Base-by-base conservation (phyloP, 2,888 invertebrate genomes). In the Epinotia bilunana region DNA sequence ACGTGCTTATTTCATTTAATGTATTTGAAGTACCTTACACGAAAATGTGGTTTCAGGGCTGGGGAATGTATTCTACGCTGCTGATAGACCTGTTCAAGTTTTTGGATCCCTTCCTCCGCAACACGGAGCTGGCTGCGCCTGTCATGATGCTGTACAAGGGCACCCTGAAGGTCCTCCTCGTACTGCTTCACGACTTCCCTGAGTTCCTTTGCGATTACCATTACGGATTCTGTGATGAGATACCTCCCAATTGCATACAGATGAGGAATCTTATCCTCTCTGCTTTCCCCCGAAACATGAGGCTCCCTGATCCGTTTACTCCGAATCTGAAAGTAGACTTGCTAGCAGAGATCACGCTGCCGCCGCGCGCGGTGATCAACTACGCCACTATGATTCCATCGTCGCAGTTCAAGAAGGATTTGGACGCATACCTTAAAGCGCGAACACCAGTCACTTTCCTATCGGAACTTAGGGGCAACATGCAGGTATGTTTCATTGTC, bases 201-300 rank as follows among this genome's bases (percentile, higher is more conserved):
- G 99, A 99, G 92, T 99, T 99, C 90, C 95, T 99, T 69, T 99
- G 99, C 91, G 99, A 99, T 89, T 99, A 99, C 90, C 99, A 99
- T 90, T 99, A 99, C 89, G 98, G 98, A 62, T 99, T 99, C 93
- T 99, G 99, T 90, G 99, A 99, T 90, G 99, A 98, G 77, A 99
- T 99, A 83, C 99, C 99, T 64, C 98, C 99, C 4, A 99, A 99
- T 90, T 99, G 99, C 91, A 99, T 99, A 81, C 99, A 98, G 90
- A 98, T 99, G 98, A 95, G 99, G 69, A 99, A 99, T 89, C 95
- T 99, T 74, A 99, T 99, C 72, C 94, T 99, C 78, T 99, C 99
- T 4, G 99, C 99, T 2, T 99, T 99, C 89, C 99, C 99, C 12
- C 95, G 99, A 67, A 99, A 98, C 87, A 99, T 99, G 99, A 95